phyloP scores from a whole-genome alignment of 2,797 vertebrate genomes.

The Parambassis ranga region DNA sequence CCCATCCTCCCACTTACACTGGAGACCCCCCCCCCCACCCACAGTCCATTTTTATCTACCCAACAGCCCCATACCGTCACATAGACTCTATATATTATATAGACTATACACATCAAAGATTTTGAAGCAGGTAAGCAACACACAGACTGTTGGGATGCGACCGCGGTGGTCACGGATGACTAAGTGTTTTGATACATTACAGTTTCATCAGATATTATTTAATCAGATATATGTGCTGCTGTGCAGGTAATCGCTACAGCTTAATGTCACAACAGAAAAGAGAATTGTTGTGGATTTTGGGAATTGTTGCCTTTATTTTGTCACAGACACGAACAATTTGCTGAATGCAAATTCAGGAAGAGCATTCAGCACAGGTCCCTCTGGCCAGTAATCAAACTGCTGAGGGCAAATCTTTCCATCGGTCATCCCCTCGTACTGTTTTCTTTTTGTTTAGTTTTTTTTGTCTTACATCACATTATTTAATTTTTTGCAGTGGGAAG shows the following conservation, averaged over 20 bases:
- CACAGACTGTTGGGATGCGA: conserved; percentile 27
- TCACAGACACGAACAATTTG: no score
- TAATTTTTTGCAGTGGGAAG: conserved; percentile 11
- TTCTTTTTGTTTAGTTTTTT: neutral
- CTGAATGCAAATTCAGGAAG: no score
- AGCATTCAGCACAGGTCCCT: no score
- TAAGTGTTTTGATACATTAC: neutral
- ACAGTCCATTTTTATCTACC: neutral
- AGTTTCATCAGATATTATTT: neutral
- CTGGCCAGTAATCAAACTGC: conserved; percentile 8
- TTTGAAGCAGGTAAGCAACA: conserved; percentile 17
- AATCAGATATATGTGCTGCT: neutral
- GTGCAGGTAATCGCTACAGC: conserved; percentile 12
- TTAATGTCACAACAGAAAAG: neutral
- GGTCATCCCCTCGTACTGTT: no score
- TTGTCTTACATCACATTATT: conserved; percentile 29
- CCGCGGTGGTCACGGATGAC: conserved; percentile 16
- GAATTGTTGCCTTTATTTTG: no score
- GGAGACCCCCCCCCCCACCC: conserved; percentile 9
- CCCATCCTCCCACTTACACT: conserved; percentile 55
- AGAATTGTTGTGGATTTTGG: no score
- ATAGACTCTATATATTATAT: conserved; percentile 30
- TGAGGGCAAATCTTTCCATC: no score
- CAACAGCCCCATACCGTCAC: conserved; percentile 19
- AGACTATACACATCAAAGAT: conserved; percentile 26